These are phyloP conservation scores for Caenorhabditis remanei DNA, from an alignment of 1,140 invertebrate species.

Conservation along the genomic window DNA sequence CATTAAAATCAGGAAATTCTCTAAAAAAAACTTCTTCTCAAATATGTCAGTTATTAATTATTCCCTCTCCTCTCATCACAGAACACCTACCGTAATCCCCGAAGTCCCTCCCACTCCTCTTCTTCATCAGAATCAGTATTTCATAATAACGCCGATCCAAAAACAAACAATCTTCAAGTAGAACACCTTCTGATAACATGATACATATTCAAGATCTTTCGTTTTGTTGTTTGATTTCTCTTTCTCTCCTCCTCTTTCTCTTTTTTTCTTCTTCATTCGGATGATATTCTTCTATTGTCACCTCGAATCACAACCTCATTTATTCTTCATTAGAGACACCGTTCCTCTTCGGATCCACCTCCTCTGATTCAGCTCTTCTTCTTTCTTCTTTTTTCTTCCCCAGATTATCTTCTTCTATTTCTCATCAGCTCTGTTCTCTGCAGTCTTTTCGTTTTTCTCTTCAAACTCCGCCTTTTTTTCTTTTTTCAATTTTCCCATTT, in stretches of 20 bases:
- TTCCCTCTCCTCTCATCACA: no score
- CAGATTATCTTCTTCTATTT: background rate
- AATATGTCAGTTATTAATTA: no score
- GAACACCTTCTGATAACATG: background rate
- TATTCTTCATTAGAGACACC: constrained; percentile 38
- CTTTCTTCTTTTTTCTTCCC: background rate
- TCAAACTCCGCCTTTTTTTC: background rate
- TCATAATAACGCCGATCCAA: no score
- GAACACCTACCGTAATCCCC: no score
- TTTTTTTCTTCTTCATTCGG: background rate
- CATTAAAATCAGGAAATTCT: no score
- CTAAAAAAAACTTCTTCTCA: no score
- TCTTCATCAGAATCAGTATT: no score
- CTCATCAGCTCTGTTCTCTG: background rate
- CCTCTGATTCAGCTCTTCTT: background rate
- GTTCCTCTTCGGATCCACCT: background rate
- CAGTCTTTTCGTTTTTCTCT: background rate
- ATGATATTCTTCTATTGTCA: constrained; percentile 14
- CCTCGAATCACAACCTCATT: constrained; percentile 44
- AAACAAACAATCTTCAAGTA: background rate
- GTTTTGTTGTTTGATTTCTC: background rate
- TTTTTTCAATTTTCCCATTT: background rate
- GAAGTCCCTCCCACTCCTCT: no score
- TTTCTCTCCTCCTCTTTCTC: background rate
- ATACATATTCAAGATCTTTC: background rate